These are phyloP conservation scores for Fregata magnificens DNA, from an alignment of 2,113 vertebrate genomes.

Conservation along the genomic window DNA sequence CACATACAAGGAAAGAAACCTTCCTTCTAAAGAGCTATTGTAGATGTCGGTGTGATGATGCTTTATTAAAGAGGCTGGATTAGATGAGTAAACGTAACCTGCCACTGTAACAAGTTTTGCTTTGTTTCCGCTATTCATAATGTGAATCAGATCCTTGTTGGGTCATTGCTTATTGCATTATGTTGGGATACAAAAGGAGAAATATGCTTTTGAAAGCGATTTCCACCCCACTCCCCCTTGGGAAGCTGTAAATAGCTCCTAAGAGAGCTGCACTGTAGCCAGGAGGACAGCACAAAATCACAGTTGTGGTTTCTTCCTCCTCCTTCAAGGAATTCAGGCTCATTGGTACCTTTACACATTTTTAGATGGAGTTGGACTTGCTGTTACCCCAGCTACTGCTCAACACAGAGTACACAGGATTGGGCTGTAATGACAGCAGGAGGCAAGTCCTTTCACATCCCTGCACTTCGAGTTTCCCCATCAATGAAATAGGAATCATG, in stretches of 20 bases:
- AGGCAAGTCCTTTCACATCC: not conserved
- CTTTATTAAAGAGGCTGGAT: not conserved
- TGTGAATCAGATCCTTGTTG: not conserved
- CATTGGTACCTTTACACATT: not conserved
- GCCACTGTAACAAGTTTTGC: not conserved
- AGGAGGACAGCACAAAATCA: not conserved
- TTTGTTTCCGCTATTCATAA: not conserved
- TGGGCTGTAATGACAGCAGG: not conserved
- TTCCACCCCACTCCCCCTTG: not conserved
- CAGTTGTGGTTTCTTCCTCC: not conserved
- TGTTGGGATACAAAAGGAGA: not conserved
- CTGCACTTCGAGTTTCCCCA: not conserved
- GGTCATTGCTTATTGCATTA: not conserved
- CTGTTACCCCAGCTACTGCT: not conserved
- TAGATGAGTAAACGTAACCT: not conserved
- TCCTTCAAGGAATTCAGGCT: not conserved
- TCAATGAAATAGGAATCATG: not conserved
- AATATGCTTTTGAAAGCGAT: not conserved
- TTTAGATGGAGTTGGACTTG: not conserved
- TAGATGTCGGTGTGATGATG: not conserved
- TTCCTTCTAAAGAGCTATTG: not conserved
- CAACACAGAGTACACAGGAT: not conserved
- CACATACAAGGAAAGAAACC: not conserved
- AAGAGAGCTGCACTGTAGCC: not conserved
- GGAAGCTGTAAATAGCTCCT: not conserved